Conservation (phyloP, 1,140 invertebrate species). For the Drosophila carrolli region DNA sequence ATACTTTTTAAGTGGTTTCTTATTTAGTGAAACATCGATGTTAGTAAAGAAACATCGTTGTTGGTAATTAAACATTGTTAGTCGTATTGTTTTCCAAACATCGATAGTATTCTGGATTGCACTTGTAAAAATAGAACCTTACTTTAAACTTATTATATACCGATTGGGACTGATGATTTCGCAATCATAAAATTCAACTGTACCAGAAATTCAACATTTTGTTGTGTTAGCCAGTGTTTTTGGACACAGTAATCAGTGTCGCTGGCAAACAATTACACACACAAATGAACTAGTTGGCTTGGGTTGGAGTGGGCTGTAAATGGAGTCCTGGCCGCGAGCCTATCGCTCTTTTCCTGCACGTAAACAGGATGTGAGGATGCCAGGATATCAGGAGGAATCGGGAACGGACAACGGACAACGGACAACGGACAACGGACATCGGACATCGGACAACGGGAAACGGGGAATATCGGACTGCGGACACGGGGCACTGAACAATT, state of each 20-base stretch:
- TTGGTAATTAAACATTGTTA: too few relatives aligned
- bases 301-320: too few relatives aligned
- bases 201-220: too few relatives aligned
- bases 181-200: too few relatives aligned
- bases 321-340: slow-evolving; percentile 18
- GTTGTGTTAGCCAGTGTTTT: slow-evolving; percentile 17
- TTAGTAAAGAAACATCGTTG: too few relatives aligned
- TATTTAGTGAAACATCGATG: too few relatives aligned
- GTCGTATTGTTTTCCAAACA: too few relatives aligned
- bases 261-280: slow-evolving; percentile 62
- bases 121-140: too few relatives aligned
- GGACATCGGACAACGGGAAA: not conserved
- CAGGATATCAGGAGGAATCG: slow-evolving; percentile 2
- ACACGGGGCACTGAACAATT: slow-evolving; percentile 57
- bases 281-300: slow-evolving; percentile 35
- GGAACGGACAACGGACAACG: not conserved
- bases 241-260: slow-evolving; percentile 65
- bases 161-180: too few relatives aligned
- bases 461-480: slow-evolving; percentile 8
- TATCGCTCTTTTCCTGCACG: slow-evolving; percentile 27
- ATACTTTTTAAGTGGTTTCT: too few relatives aligned
- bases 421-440: not conserved
- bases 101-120: too few relatives aligned
- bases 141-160: too few relatives aligned
- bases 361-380: slow-evolving; percentile 9